Percentiles rank a stretch among this genome's conserved stretches.
Conservation (phyloP, 1,140 invertebrate genomes). For the Drosophila repleta region DNA sequence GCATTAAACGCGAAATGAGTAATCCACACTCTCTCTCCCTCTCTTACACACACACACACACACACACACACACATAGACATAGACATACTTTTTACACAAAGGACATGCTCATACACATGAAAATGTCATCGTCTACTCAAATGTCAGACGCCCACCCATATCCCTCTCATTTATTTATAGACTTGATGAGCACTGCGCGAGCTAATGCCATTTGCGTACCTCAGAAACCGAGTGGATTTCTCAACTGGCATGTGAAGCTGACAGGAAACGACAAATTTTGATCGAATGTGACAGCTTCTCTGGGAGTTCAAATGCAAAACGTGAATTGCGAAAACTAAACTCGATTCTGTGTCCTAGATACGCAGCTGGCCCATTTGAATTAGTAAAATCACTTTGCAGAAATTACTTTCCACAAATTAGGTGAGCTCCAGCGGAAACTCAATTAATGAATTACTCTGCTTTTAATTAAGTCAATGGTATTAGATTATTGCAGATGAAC, state of each 20-base stretch:
- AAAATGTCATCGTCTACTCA: conserved; percentile 30
- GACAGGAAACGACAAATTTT: conserved; percentile 23
- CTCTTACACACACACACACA: background rate
- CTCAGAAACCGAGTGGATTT: conserved; percentile 30
- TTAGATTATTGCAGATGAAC: too few relatives aligned
- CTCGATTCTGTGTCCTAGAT: background rate
- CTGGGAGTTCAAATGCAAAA: conserved; percentile 10
- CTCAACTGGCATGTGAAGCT: conserved; percentile 24
- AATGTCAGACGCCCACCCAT: conserved; percentile 25
- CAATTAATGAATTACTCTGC: background rate
- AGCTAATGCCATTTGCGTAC: conserved; percentile 45
- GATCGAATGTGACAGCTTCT: conserved; percentile 5
- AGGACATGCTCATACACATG: conserved; percentile 28
- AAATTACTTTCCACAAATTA: background rate
- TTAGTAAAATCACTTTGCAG: background rate
- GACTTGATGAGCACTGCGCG: conserved; percentile 8
- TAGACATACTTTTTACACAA: background rate
- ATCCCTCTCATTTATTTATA: conserved; percentile 39
- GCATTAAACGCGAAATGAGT: conserved; percentile 59
- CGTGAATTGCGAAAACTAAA: conserved; percentile 1
- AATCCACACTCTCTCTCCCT: conserved; percentile 27
- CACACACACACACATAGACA: conserved; percentile 39
- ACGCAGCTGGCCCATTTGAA: background rate
- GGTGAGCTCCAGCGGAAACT: background rate
- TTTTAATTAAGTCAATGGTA: too few relatives aligned